Base-by-base conservation (phyloP, 2,888 invertebrate species). In the Epinotia nisella region DNA sequence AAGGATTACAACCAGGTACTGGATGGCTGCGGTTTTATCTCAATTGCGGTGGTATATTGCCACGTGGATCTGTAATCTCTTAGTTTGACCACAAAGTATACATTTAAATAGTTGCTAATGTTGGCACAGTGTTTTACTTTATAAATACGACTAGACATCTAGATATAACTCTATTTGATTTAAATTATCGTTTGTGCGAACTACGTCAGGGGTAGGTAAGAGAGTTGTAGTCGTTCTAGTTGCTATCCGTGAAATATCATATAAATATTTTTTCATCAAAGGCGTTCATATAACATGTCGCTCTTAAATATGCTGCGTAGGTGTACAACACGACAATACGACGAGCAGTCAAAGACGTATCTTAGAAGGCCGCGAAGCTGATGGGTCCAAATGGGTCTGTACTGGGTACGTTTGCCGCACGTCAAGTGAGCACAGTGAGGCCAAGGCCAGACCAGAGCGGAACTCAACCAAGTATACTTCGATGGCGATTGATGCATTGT, bases 381-480 rank as follows among this genome's bases (percentile, higher is more conserved):
- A 55, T n/a, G n/a, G n/a, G n/a, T n/a, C n/a, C n/a, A n/a, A 56
- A 66, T 66, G 55, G 55, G 66, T 21, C 55, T 41, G 66, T 41
- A 56, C 41, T 39, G 53, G 64, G 51, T 35, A 65, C 21, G 41
- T 66, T 39, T 66, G 39, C 66, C 56, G 66, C 66, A 24, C 41
- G 66, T 56, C 39, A 62, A 62, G 49, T 51, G 59, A 24, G 53
- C 49, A 17, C 17, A 65, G 66, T 39, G 66, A 56, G 55, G 41
- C 55, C 66, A 66, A 66, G 66, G 66, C 24, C 53, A n/a, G 21
- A 7, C 29, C 58, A n/a, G 19, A n/a, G 62, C 51, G 21, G 55
- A 65, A 55, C 55, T 35, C 29, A 35, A 55, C 45, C 53, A 56
- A 35, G 9, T 35, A 53, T 19, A 21, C 65, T 19, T 35, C 39